These are phyloP conservation scores for Onychomys arenicola DNA, from an alignment of 2,797 vertebrate genomes.

Conservation along the genomic window DNA sequence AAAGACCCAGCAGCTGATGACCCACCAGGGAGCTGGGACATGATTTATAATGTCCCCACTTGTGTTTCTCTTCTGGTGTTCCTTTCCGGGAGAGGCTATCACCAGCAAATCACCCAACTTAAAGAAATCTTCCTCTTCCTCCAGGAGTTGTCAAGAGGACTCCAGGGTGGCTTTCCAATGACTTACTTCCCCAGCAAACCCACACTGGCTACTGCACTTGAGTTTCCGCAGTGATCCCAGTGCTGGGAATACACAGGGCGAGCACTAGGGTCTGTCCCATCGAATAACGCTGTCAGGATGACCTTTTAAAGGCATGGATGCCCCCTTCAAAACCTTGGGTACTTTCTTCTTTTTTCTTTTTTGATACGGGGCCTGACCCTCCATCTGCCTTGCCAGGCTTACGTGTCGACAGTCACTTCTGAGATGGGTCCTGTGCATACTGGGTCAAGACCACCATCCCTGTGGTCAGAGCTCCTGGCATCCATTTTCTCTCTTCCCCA, in stretches of 20 bases:
- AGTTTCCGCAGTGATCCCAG: not conserved
- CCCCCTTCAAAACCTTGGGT: not conserved
- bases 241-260: too few relatives aligned
- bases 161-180: not conserved
- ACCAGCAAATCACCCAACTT: not conserved
- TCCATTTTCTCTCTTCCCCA: rapidly evolving
- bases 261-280: too few relatives aligned
- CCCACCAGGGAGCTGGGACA: not conserved
- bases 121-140: not conserved
- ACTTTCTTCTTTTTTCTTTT: not conserved
- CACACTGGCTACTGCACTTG: rapidly evolving
- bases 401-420: not conserved
- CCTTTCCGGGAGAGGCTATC: not conserved
- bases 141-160: not conserved
- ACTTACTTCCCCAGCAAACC: not conserved
- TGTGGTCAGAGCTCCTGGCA: rapidly evolving
- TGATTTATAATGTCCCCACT: not conserved
- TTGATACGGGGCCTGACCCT: too few relatives aligned
- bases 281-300: too few relatives aligned
- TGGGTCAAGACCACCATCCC: not conserved
- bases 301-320: not conserved
- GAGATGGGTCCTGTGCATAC: not conserved
- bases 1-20: not conserved
- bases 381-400: too few relatives aligned
- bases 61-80: not conserved